Evolutionary conservation across 2,113 vertebrate species (phyloP).

Genomic region (Thamnophis sirtalis): DNA sequence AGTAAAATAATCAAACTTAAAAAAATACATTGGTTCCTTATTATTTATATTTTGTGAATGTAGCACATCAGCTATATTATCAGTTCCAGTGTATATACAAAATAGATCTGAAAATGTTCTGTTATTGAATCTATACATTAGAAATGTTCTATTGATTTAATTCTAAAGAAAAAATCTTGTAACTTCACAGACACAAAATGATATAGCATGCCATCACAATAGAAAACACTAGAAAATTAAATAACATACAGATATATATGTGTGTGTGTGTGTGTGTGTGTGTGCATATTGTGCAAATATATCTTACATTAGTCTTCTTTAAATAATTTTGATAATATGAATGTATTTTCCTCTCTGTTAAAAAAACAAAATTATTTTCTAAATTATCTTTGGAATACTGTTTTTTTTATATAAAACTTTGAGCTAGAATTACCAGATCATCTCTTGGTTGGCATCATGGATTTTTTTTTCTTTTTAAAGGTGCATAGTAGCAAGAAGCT

Average conservation of each 20-base stretch:
- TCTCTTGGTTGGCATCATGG: neutral
- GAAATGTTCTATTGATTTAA: constrained; percentile 60
- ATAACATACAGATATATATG: constrained; percentile 54
- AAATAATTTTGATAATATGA: constrained; percentile 62
- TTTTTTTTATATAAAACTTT: constrained; percentile 40
- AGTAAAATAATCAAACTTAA: constrained; percentile 41
- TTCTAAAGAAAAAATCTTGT: constrained; percentile 65
- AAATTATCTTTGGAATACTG: constrained; percentile 57
- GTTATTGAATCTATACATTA: constrained; percentile 59
- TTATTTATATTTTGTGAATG: constrained; percentile 54
- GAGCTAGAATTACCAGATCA: neutral
- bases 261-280: constrained; percentile 43
- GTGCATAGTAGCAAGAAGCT: neutral
- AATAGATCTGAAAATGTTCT: constrained; percentile 67
- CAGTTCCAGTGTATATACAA: constrained; percentile 50
- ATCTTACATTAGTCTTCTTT: constrained; percentile 72
- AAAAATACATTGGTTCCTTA: constrained; percentile 44
- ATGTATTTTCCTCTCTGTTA: constrained; percentile 23
- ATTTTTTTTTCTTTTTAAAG: neutral
- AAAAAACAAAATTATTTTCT: constrained; percentile 44
- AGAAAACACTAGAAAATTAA: constrained; percentile 66
- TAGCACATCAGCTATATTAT: constrained; percentile 51
- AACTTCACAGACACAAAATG: constrained; percentile 68
- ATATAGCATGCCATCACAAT: constrained; percentile 71
- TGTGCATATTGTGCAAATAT: constrained; percentile 76